Conservation (phyloP, 2,113 vertebrate genomes). For the Terrapene triunguis region DNA sequence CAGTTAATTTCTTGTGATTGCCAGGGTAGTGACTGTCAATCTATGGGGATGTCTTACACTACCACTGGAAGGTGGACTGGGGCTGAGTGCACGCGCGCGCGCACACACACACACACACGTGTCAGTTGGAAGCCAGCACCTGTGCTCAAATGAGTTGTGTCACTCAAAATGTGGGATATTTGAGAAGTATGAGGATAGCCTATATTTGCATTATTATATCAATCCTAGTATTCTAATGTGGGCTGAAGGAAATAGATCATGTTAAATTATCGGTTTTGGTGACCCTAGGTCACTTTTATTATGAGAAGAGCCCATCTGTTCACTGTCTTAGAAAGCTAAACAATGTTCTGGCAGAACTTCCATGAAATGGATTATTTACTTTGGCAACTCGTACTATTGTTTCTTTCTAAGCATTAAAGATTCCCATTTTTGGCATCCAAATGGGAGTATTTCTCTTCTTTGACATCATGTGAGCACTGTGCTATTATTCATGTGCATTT, state of each 20-base stretch:
- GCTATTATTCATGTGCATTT: slow-evolving; percentile 23
- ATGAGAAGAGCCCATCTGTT: slow-evolving; percentile 30
- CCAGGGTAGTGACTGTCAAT: not conserved
- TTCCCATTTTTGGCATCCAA: slow-evolving; percentile 40
- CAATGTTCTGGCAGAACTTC: slow-evolving; percentile 2
- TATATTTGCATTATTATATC: not conserved
- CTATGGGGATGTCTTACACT: not conserved
- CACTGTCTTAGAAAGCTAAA: slow-evolving; percentile 44
- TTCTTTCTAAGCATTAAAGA: slow-evolving; percentile 46
- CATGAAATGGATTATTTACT: slow-evolving; percentile 12
- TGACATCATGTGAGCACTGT: not conserved
- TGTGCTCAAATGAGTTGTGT: not conserved
- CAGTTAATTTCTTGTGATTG: not conserved
- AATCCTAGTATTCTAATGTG: not conserved
- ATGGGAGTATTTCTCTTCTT: slow-evolving; percentile 15
- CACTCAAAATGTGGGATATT: not conserved
- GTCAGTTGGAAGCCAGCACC: too few species aligned
- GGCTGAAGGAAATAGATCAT: slow-evolving; percentile 1
- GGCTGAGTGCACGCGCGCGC: too few species aligned
- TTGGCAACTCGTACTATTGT: slow-evolving; percentile 5
- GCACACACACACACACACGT: not conserved
- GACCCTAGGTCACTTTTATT: not conserved
- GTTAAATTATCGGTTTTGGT: not conserved
- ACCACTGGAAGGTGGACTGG: not conserved
- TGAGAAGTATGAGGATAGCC: not conserved